Percentiles rank a stretch among this genome's conserved stretches.
Evolutionary conservation across 2,113 vertebrate genomes (phyloP).

Genomic region (Laticauda colubrina): DNA sequence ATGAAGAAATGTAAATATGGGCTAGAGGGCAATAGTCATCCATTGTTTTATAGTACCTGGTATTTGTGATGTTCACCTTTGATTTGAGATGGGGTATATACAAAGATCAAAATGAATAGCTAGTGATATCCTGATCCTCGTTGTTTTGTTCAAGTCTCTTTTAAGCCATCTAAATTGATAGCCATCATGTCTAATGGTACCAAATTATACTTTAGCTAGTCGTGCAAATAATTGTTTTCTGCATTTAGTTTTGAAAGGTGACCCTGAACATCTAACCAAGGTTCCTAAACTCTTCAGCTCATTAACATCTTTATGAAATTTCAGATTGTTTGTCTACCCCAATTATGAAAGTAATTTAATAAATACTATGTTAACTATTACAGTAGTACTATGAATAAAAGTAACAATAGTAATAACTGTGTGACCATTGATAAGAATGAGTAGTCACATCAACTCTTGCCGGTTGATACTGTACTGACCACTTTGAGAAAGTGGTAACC

Average conservation of each 20-base stretch:
- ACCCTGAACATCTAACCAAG: not conserved
- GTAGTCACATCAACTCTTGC: not conserved
- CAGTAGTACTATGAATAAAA: not conserved
- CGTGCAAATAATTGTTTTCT: not conserved
- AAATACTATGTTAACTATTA: not conserved
- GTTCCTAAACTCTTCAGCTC: not conserved
- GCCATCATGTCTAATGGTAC: not conserved
- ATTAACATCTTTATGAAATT: not conserved
- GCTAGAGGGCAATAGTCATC: not conserved
- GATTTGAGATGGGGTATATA: not conserved
- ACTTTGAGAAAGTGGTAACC: not conserved
- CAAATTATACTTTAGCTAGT: not conserved
- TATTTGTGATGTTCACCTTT: not conserved
- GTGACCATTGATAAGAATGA: not conserved
- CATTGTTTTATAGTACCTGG: not conserved
- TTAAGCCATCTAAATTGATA: not conserved
- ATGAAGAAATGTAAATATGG: not conserved
- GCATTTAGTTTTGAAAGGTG: not conserved
- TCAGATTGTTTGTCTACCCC: not conserved
- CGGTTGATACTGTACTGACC: not conserved
- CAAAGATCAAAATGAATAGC: not conserved
- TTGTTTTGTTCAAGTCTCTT: not conserved
- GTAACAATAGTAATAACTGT: not conserved
- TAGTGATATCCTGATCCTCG: not conserved
- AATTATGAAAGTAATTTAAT: not conserved